Conservation (phyloP, 2,888 invertebrate genomes). For the Cerastoderma edule region DNA sequence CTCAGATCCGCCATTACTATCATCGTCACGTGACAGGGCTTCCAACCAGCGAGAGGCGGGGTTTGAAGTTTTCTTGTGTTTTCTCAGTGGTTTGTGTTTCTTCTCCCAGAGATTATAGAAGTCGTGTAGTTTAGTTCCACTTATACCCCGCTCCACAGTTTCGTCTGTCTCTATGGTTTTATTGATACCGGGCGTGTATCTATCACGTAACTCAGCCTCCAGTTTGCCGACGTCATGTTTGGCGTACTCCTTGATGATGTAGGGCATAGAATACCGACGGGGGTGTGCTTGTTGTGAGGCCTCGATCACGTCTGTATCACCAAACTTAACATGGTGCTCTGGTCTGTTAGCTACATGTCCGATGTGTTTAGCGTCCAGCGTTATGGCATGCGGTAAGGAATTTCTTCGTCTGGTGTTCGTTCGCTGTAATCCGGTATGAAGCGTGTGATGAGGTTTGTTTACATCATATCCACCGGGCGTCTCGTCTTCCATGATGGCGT, state of each 20-base stretch:
- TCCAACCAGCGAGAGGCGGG: neutral
- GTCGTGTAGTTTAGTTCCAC: conserved; percentile 22
- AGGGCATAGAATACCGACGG: conserved; percentile 15
- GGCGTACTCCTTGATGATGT: conserved; percentile 17
- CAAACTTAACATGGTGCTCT: no score
- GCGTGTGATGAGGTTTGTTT: no score
- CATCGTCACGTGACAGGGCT: conserved; percentile 3
- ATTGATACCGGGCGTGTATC: neutral
- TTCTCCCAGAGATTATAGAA: conserved; percentile 25
- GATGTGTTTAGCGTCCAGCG: no score
- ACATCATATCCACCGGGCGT: no score
- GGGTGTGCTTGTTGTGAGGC: no score
- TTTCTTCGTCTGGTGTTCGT: no score
- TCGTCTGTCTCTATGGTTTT: neutral
- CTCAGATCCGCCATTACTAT: neutral
- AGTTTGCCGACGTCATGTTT: conserved; percentile 7
- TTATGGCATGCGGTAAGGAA: no score
- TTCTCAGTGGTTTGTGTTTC: neutral
- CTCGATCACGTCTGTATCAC: no score
- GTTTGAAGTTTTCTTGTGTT: conserved; percentile 1
- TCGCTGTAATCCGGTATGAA: no score
- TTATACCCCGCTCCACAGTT: neutral
- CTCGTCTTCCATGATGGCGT: no score
- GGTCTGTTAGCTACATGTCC: no score
- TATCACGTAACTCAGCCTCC: neutral